Evolutionary conservation across 2,797 vertebrate genomes (phyloP), one percentile per base, ranked within the genome.

Genomic region (Malurus splendens): DNA sequence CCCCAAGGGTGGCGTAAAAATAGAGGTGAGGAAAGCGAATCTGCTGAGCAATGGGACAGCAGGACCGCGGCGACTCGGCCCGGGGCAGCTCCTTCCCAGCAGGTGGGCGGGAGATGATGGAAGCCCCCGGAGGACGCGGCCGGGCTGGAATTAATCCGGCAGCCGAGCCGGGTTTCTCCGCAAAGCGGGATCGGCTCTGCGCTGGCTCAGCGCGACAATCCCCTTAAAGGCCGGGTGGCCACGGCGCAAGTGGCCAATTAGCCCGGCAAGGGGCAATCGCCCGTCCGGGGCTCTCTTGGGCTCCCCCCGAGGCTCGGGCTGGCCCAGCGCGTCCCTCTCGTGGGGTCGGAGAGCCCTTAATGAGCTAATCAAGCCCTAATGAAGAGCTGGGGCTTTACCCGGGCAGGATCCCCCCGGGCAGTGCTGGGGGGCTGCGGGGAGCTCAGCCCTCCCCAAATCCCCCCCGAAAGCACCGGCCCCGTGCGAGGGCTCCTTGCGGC

Each of bases 1-100:
- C 36, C 68, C 36, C 2, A 62, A 59, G 27, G 3, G 27, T 22
- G 20, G 61, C 30, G 0, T 67, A 94, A 94, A 94, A 95, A 95
- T 95, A 95, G 94, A 93, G 51, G 70, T 61, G 80, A 92, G 87
- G 50, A 87, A 86, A 86, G 61, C 22, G 57, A 89, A 90, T 67
- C 57, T 93, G 87, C 91, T 83, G 93, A 89, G 90, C 39, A 25
- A 80, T 5, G 39, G 76, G 57, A 10, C 71, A 48, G 66, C 41
- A 3, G 57, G n/a, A 62, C 38, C 18, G 4, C 0, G 3, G 41
- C 54, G 3, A 9, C 13, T 5, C 0, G 1, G 16, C 14, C 5
- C 56, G 0, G 62, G 22, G n/a, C 78, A 79, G 32, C 27, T 39
- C 66, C 74, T 78, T 41, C 17, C 45, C 65, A 18, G 55, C 14